These are phyloP conservation scores for Harpalus rubripes DNA, from an alignment of 2,888 invertebrate species.

Conservation along the genomic window DNA sequence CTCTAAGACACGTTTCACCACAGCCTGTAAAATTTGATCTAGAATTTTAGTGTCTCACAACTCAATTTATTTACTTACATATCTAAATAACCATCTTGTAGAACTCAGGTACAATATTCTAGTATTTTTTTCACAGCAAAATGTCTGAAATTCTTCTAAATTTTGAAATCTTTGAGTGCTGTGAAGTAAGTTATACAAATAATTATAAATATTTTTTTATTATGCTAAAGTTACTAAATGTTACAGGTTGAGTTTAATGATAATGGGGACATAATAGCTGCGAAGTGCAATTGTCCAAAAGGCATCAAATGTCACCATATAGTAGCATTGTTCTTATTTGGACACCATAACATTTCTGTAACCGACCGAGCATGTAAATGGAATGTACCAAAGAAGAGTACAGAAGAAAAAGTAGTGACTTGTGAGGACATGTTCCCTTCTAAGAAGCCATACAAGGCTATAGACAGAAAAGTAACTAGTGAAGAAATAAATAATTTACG, in stretches of 20 bases:
- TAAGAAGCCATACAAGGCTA: background rate
- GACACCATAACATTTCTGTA: background rate
- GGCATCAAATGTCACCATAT: background rate
- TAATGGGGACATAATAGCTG: background rate
- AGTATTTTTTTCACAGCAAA: too few relatives aligned
- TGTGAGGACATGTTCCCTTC: background rate
- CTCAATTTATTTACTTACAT: too few relatives aligned
- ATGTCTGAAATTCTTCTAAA: too few relatives aligned
- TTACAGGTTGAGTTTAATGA: constrained; percentile 1
- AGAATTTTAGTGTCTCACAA: too few relatives aligned
- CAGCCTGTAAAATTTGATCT: too few relatives aligned
- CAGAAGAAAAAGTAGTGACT: background rate
- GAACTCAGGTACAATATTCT: too few relatives aligned
- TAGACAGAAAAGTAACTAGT: background rate
- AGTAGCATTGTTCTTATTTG: background rate
- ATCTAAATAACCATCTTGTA: too few relatives aligned
- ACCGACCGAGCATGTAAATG: constrained; percentile 5
- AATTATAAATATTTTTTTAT: background rate
- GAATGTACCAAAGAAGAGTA: background rate
- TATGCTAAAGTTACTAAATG: background rate
- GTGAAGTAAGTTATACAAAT: background rate
- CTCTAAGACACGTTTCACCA: too few relatives aligned
- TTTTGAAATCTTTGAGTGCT: too few relatives aligned
- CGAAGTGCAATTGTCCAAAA: background rate
- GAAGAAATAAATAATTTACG: background rate